Evolutionary conservation across 2,113 vertebrate genomes (phyloP).

Genomic region (Electrona antarctica): DNA sequence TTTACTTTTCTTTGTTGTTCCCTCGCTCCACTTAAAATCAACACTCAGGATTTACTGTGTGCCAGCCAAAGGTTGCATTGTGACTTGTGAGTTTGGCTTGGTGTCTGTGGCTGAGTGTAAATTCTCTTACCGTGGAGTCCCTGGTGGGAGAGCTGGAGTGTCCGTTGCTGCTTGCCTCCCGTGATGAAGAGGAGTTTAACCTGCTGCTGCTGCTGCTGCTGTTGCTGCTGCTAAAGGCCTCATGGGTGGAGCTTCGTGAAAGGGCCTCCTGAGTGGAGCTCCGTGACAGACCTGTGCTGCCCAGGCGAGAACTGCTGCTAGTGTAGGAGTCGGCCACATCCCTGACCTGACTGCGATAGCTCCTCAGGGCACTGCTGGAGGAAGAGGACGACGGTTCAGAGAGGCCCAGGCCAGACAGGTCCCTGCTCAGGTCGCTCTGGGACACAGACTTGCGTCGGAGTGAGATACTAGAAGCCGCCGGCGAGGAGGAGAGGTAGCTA

Average conservation of each 20-base stretch:
- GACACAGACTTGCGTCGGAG: conserved; percentile 88
- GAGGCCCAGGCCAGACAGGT: conserved; percentile 84
- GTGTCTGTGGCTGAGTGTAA: conserved; percentile 3
- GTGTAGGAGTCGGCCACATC: conserved; percentile 66
- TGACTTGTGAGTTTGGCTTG: no score
- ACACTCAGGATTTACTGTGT: no score
- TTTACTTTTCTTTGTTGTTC: no score
- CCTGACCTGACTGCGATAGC: conserved; percentile 67
- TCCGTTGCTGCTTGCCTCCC: conserved; percentile 72
- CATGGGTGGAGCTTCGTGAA: conserved; percentile 64
- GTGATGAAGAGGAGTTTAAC: conserved; percentile 75
- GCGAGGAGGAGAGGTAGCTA: conserved; percentile 82
- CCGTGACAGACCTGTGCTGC: conserved; percentile 66
- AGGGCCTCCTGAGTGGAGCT: conserved; percentile 77
- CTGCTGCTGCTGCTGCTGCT: conserved; percentile 68
- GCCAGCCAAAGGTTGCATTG: no score
- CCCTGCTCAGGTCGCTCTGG: conserved; percentile 89
- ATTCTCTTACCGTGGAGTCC: conserved; percentile 70
- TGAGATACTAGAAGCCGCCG: conserved; percentile 63
- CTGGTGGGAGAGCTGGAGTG: conserved; percentile 65
- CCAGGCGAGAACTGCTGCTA: conserved; percentile 45
- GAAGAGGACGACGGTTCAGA: conserved; percentile 74
- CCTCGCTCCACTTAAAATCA: no score
- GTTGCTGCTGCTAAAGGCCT: conserved; percentile 69
- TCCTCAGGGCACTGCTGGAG: conserved; percentile 68